A percentile compares a stretch with the other conserved stretches of the same genome.
Conservation (phyloP, 2,797 vertebrate genomes). For the Tragelaphus eurycerus region DNA sequence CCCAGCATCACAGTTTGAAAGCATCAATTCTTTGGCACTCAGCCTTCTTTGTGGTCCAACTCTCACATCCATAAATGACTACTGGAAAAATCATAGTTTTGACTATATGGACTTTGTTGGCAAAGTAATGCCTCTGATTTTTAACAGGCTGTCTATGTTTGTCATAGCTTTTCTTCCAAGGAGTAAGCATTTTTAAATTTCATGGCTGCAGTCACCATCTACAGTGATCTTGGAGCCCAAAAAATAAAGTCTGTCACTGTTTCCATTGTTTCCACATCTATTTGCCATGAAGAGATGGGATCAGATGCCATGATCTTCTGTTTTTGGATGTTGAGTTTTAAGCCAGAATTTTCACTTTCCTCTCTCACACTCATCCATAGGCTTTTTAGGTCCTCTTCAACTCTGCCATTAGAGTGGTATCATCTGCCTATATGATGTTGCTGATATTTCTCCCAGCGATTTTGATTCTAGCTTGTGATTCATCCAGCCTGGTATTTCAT, state of each 20-base stretch:
- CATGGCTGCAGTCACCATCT: not conserved
- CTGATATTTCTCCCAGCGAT: not conserved
- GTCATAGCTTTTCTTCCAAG: not conserved
- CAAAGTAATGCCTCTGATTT: not conserved
- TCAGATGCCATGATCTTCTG: not conserved
- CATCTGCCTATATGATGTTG: not conserved
- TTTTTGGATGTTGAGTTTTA: not conserved
- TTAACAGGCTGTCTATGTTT: not conserved
- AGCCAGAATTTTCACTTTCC: not conserved
- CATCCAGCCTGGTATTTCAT: not conserved
- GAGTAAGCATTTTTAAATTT: not conserved
- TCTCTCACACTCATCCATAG: not conserved
- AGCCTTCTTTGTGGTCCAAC: not conserved
- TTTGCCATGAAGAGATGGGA: not conserved
- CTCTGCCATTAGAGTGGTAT: not conserved
- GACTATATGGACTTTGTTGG: not conserved
- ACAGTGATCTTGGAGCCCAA: not conserved
- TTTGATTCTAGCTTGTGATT: not conserved
- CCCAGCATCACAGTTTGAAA: not conserved
- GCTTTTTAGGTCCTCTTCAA: not conserved
- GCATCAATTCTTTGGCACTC: fast-evolving
- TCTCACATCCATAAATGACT: not conserved
- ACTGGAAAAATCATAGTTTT: not conserved
- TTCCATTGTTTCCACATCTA: not conserved
- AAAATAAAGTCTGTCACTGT: not conserved